Base-by-base conservation (phyloP, 2,113 vertebrate species). In the Ondatra zibethicus region DNA sequence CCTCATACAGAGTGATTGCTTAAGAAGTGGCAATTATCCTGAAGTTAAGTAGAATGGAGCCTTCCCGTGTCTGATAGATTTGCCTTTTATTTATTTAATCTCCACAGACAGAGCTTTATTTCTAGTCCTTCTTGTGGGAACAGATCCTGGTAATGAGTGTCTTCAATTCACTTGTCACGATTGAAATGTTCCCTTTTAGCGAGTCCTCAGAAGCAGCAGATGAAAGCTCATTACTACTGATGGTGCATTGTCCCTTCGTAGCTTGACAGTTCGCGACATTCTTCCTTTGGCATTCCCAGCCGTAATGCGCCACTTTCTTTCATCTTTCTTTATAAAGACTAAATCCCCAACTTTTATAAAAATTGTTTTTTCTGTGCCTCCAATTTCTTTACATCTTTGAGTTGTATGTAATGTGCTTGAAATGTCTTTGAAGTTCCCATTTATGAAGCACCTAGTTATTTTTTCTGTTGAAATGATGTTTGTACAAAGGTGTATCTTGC, bases 381-480 rank as follows among this genome's bases (percentile, higher is more conserved):
- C 70, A 75, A 88, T 95, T 93, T 96, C 93, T 96, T 95, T 95
- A 84, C 52, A 92, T 84, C 73, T 97, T 96, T 97, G 80, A 88
- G 29, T 93, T 96, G 68, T 91, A 76, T 90, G 80, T 93, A 89
- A 94, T 93, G 84, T 85, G 68, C 90, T 81, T 96, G 85, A 93
- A 90, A 95, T 39, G 75, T 68, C 92, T 96, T 96, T 96, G 92
- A 92, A 92, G 55, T 97, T 88, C 88, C 90, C 81, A 85, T 94
- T 95, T 97, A 77, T 96, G 70, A 94, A 97, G 52, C 88, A 97
- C 42, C 84, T 85, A 47, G 52, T 80, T 89, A 31, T 93, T 96
- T 92, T 97, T 90, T 63, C 72, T 81, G 33, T 65, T 72, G n/a
- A 96, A 94, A 73, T 72, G 33, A 73, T 94, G 55, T 96, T 96